A percentile compares a stretch with the other conserved stretches of the same genome.
These are phyloP conservation scores for Bombyx mandarina DNA, from an alignment of 1,140 invertebrate species.

Conservation along the genomic window DNA sequence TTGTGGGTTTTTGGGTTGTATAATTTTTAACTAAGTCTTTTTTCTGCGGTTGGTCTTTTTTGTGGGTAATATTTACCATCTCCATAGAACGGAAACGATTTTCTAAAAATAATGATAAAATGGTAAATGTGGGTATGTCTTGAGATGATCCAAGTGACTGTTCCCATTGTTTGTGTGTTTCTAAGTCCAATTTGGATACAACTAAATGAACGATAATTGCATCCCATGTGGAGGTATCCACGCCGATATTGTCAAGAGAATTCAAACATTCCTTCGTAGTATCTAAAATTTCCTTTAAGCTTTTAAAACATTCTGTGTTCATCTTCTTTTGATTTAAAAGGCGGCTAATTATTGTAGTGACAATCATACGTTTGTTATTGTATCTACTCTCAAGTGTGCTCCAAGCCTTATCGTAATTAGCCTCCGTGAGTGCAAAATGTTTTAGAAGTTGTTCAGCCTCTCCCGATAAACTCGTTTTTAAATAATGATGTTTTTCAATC, in stretches of 20 bases:
- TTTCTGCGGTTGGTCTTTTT: too few relatives aligned
- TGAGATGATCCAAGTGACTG: too few relatives aligned
- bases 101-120: too few relatives aligned
- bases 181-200: constrained; percentile 10
- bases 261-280: constrained; percentile 13
- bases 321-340: neutral
- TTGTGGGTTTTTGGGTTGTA: too few relatives aligned
- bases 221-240: constrained; percentile 8
- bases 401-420: constrained; percentile 13
- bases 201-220: constrained; percentile 10
- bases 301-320: neutral
- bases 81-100: too few relatives aligned
- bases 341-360: neutral
- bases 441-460: constrained; percentile 14
- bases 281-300: constrained; percentile 7
- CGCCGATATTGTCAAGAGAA: constrained; percentile 8
- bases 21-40: too few relatives aligned
- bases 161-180: constrained; percentile 3
- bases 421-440: constrained; percentile 4
- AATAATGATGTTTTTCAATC: constrained; percentile 10
- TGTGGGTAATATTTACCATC: too few relatives aligned
- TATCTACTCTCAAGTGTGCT: constrained; percentile 4
- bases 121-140: too few relatives aligned
- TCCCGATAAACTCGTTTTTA: constrained; percentile 9
- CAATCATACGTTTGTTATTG: constrained; percentile 2